Evolutionary conservation across 2,888 invertebrate species (phyloP).

Genomic region (Melipona bicolor): DNA sequence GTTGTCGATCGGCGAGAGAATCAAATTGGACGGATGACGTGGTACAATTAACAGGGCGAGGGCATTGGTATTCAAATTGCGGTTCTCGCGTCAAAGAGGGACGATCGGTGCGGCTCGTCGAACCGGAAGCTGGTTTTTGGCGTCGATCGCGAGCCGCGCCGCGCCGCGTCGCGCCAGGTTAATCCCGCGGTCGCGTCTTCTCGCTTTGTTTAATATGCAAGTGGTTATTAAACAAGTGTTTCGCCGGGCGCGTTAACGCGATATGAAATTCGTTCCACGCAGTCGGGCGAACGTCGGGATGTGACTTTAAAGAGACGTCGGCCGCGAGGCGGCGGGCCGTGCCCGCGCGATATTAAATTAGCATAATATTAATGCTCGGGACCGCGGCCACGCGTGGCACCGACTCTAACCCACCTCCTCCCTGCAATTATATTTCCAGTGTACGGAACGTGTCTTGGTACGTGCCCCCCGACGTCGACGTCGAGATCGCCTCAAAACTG

Average conservation of each 20-base stretch:
- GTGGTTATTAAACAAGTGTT: slow-evolving; percentile 76
- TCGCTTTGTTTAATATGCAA: slow-evolving; percentile 75
- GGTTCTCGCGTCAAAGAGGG: slow-evolving; percentile 14
- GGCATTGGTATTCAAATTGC: slow-evolving; percentile 40
- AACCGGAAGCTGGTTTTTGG: slow-evolving; percentile 7
- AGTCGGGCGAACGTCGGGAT: slow-evolving; percentile 25
- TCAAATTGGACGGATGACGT: background rate
- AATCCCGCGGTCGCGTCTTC: slow-evolving; percentile 8
- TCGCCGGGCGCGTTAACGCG: slow-evolving; percentile 70
- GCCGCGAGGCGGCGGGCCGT: background rate
- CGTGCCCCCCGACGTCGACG: background rate
- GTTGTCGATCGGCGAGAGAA: too few species aligned
- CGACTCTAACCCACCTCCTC: background rate
- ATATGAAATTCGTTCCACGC: slow-evolving; percentile 74
- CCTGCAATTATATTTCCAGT: slow-evolving; percentile 61
- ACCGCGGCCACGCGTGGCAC: slow-evolving; percentile 11
- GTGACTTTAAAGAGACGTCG: slow-evolving; percentile 47
- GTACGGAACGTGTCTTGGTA: slow-evolving; percentile 37
- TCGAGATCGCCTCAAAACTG: slow-evolving; percentile 24
- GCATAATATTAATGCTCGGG: slow-evolving; percentile 66
- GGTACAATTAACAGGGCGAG: background rate
- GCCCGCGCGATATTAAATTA: slow-evolving; percentile 71
- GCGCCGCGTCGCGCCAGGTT: background rate
- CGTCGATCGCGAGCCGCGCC: background rate
- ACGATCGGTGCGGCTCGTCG: background rate